Evolutionary conservation across 2,888 invertebrate species (phyloP).

Genomic region (Andrena bicolor): DNA sequence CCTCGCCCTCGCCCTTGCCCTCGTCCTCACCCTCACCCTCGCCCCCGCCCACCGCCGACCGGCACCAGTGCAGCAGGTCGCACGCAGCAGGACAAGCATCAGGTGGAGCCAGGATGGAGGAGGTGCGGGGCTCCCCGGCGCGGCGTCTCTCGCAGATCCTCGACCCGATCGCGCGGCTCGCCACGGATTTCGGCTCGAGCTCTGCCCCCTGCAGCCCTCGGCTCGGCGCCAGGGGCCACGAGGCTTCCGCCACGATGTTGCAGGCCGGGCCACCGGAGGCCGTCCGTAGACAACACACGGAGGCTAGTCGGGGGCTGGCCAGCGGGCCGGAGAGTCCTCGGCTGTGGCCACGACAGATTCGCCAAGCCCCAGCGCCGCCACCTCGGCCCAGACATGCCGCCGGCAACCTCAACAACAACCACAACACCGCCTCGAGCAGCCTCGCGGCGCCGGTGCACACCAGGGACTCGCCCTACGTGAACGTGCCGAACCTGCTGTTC

Average conservation of each 20-base stretch:
- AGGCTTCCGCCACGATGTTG: constrained; percentile 77
- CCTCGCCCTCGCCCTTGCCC: not conserved
- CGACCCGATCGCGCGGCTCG: constrained; percentile 91
- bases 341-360: constrained; percentile 87
- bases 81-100: constrained; percentile 15
- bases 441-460: constrained; percentile 78
- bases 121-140: constrained; percentile 86
- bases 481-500: constrained; percentile 80
- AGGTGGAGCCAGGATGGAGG: constrained; percentile 77
- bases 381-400: constrained; percentile 74
- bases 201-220: constrained; percentile 86
- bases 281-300: constrained; percentile 80
- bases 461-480: constrained; percentile 81
- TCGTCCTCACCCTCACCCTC: no score
- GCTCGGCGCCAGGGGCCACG: constrained; percentile 75
- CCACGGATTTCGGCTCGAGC: constrained; percentile 85
- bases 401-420: constrained; percentile 77
- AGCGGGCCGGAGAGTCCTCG: constrained; percentile 90
- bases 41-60: not conserved
- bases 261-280: constrained; percentile 4
- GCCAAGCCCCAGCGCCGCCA: constrained; percentile 85
- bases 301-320: constrained; percentile 76
- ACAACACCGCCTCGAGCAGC: constrained; percentile 74
- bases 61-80: constrained; percentile 7
- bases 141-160: constrained; percentile 93